These are phyloP conservation scores for Dascyllus trimaculatus DNA, from an alignment of 2,113 vertebrate species.

Conservation along the genomic window DNA sequence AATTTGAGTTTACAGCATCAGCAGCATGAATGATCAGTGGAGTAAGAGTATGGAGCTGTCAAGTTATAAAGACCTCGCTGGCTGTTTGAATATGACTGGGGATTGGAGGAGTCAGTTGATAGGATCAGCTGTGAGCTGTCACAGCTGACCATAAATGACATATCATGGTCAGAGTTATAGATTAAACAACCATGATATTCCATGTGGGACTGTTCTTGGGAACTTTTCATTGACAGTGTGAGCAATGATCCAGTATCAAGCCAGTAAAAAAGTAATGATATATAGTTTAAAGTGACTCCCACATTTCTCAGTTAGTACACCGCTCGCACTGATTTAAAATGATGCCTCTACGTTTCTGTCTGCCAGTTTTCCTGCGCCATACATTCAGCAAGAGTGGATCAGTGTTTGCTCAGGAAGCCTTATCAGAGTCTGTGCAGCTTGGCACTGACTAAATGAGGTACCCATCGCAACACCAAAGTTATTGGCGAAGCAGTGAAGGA, in stretches of 20 bases:
- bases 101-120: constrained; percentile 18
- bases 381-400: constrained; percentile 65
- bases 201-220: constrained; percentile 11
- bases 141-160: constrained; percentile 3
- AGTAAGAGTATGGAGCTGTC: constrained; percentile 25
- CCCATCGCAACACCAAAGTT: constrained; percentile 65
- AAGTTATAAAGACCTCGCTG: constrained; percentile 28
- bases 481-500: constrained; percentile 68
- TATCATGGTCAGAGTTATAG: not conserved
- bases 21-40: constrained; percentile 25
- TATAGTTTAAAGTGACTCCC: constrained; percentile 35
- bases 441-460: constrained; percentile 72
- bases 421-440: constrained; percentile 77
- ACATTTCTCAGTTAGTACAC: constrained; percentile 40
- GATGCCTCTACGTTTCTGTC: constrained; percentile 48
- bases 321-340: constrained; percentile 55
- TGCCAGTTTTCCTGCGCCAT: constrained; percentile 44
- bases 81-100: constrained; percentile 3
- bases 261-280: constrained; percentile 44
- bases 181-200: constrained; percentile 18
- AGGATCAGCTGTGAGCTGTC: constrained; percentile 23
- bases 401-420: constrained; percentile 63
- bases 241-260: constrained; percentile 40
- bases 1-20: constrained; percentile 37
- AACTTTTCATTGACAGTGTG: constrained; percentile 23